Conservation (phyloP, 1,140 invertebrate genomes). For the Sipha flava region DNA sequence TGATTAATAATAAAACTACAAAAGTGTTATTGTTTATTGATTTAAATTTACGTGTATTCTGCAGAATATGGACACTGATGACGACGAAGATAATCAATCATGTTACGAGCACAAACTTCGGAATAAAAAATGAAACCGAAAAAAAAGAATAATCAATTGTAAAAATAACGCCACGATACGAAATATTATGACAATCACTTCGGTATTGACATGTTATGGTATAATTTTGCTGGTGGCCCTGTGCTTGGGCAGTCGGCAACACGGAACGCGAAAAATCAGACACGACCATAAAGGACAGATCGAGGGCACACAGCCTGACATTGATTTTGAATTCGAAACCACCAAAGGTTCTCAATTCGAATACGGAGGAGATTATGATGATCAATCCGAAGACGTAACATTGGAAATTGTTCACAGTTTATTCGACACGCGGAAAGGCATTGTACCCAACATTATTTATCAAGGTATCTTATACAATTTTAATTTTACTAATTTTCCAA, state of each 20-base stretch:
- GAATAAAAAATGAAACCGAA: neutral
- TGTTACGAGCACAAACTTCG: neutral
- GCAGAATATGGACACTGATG: neutral
- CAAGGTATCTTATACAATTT: neutral
- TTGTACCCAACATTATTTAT: neutral
- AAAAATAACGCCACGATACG: neutral
- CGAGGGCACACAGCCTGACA: neutral
- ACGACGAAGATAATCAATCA: neutral
- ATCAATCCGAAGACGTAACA: neutral
- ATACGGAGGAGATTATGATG: neutral
- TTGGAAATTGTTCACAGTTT: neutral
- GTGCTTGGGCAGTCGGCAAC: neutral
- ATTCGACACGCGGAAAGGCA: neutral
- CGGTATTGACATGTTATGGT: neutral
- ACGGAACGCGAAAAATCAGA: neutral
- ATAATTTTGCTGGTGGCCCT: neutral
- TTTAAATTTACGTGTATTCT: neutral
- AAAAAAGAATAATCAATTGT: neutral
- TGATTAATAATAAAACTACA: neutral
- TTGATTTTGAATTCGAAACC: neutral
- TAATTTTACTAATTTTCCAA: too few relatives aligned
- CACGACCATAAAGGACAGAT: neutral
- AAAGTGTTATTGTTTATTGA: neutral
- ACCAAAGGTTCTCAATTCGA: neutral
- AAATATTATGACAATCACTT: constrained; percentile 9